phyloP scores from a whole-genome alignment of 2,888 invertebrate genomes.

The Psylliodes chrysocephalus region DNA sequence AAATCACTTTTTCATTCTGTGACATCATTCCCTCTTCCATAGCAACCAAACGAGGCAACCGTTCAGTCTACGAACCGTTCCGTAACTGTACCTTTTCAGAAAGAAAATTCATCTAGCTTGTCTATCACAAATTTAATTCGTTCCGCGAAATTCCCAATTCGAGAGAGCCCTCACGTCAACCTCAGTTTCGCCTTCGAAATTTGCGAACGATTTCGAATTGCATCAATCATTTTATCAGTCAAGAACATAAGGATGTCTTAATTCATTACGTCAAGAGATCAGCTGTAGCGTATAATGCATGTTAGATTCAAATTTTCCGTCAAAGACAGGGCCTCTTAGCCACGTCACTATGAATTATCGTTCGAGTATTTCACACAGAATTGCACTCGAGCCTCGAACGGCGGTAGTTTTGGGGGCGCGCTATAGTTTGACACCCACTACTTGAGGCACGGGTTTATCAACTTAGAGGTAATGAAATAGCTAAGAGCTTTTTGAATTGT shows the following conservation, averaged over 20 bases:
- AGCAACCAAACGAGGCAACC: too few relatives aligned
- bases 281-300: constrained; percentile 45
- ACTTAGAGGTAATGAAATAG: constrained; percentile 15
- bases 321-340: constrained; percentile 38
- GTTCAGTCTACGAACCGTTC: too few relatives aligned
- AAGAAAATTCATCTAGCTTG: neutral
- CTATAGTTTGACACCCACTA: constrained; percentile 13
- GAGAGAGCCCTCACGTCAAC: constrained; percentile 2
- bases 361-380: constrained; percentile 31
- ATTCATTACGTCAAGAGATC: constrained; percentile 51
- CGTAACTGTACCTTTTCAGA: too few relatives aligned
- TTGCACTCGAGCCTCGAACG: constrained; percentile 22
- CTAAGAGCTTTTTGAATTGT: constrained; percentile 21
- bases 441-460: constrained; percentile 8
- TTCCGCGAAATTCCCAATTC: constrained; percentile 10
- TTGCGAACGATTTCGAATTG: constrained; percentile 40
- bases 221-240: constrained; percentile 50
- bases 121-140: constrained; percentile 6
- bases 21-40: too few relatives aligned
- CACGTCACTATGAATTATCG: constrained; percentile 35
- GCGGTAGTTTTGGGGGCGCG: constrained; percentile 14
- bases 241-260: constrained; percentile 50
- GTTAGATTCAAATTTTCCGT: constrained; percentile 39
- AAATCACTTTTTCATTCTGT: too few relatives aligned
- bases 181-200: constrained; percentile 31